These are phyloP conservation scores for Thryonomys swinderianus DNA, from an alignment of 2,113 vertebrate species.

Conservation along the genomic window DNA sequence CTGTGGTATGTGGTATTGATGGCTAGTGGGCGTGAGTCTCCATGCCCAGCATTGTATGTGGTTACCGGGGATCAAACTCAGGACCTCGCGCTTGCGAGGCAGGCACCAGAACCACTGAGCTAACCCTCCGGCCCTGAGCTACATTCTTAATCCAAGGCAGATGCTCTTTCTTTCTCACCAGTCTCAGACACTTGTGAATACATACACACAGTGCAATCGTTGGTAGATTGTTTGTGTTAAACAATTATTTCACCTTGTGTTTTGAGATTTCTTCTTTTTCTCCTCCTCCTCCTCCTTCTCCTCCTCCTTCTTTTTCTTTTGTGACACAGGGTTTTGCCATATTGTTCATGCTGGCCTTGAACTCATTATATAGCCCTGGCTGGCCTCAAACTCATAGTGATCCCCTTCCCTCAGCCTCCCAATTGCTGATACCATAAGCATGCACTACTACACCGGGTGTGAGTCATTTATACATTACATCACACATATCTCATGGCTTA, in stretches of 20 bases:
- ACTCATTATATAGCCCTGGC: background rate
- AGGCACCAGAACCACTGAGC: too few species aligned
- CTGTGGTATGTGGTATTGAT: too few species aligned
- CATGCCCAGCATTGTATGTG: too few species aligned
- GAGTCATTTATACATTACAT: constrained; percentile 17
- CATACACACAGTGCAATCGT: background rate
- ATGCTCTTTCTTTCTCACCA: background rate
- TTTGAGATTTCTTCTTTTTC: background rate
- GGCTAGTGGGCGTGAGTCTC: too few species aligned
- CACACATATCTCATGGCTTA: background rate
- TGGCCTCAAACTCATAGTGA: background rate
- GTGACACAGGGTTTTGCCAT: background rate
- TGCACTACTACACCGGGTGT: background rate
- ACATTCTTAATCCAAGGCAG: background rate
- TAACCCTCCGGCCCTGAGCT: too few species aligned
- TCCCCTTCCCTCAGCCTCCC: background rate
- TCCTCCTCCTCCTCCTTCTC: too few species aligned
- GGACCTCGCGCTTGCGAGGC: too few species aligned
- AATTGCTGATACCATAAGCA: background rate
- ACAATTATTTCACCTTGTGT: background rate
- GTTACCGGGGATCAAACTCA: too few species aligned
- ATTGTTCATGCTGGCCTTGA: background rate
- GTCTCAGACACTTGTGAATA: background rate
- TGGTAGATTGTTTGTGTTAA: background rate
- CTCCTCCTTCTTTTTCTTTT: background rate